A percentile compares a stretch with the other conserved stretches of the same genome.
Conservation (phyloP, 2,797 vertebrate species). For the Clarias fuscus region DNA sequence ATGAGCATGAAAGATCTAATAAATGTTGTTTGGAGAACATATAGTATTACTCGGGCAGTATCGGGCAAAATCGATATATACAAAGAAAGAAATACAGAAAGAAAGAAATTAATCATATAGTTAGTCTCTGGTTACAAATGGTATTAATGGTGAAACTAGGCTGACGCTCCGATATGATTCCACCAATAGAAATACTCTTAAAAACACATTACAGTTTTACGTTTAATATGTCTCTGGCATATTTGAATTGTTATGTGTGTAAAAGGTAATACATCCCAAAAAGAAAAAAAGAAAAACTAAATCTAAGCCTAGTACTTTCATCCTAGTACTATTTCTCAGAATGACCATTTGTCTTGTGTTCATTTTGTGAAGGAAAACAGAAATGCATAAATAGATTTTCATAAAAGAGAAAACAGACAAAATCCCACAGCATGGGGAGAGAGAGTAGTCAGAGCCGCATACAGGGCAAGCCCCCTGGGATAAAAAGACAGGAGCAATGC, state of each 20-base stretch:
- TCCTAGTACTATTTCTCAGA: background rate
- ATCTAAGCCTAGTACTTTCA: background rate
- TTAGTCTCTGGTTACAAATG: background rate
- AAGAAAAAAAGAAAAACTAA: background rate
- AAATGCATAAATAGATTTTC: constrained; percentile 48
- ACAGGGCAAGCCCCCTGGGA: constrained; percentile 58
- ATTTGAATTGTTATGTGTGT: background rate
- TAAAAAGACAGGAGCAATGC: constrained; percentile 51
- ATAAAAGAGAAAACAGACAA: constrained; percentile 47
- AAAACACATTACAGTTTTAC: background rate
- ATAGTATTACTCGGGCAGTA: background rate
- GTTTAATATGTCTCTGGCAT: background rate
- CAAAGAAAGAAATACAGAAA: background rate
- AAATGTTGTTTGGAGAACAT: background rate
- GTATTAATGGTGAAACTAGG: background rate
- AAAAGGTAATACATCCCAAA: background rate
- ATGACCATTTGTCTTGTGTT: constrained; percentile 33
- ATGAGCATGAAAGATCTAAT: constrained; percentile 11
- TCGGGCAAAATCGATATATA: background rate
- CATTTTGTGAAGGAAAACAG: constrained; percentile 45
- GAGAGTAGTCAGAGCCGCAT: constrained; percentile 54
- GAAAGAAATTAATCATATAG: background rate
- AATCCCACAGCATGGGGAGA: constrained; percentile 52
- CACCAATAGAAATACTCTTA: background rate
- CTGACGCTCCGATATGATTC: background rate